Conservation (phyloP, 2,113 vertebrate genomes). For the Sminthopsis crassicaudata region DNA sequence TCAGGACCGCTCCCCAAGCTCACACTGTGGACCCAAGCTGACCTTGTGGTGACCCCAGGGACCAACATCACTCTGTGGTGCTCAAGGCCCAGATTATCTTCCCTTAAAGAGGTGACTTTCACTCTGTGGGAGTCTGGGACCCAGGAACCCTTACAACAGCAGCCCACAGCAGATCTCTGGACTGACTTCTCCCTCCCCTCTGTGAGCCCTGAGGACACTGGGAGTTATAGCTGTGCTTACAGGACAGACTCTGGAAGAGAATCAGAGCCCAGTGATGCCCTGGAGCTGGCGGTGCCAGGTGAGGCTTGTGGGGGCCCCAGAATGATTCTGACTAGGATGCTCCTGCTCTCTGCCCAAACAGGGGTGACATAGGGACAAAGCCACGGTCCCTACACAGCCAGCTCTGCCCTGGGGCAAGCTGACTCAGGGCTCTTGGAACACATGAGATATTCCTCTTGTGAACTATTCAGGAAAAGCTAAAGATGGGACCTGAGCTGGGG, state of each 20-base stretch:
- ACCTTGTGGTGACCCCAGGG: background rate
- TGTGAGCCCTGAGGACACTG: background rate
- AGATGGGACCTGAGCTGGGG: too few species aligned
- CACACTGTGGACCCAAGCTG: background rate
- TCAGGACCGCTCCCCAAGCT: background rate
- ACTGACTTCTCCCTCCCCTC: background rate
- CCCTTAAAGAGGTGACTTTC: background rate
- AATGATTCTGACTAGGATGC: too few species aligned
- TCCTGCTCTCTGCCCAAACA: too few species aligned
- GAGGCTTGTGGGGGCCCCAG: too few species aligned
- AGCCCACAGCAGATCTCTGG: background rate
- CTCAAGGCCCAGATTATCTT: background rate
- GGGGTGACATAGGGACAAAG: too few species aligned
- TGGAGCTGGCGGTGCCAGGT: background rate
- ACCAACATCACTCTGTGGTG: background rate
- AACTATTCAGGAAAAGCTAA: too few species aligned
- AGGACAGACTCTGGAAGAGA: accelerated
- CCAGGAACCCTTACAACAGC: background rate
- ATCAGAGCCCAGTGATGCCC: background rate
- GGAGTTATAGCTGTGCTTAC: background rate
- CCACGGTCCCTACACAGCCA: too few species aligned
- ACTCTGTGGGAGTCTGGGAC: background rate
- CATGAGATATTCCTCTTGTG: too few species aligned
- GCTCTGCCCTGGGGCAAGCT: too few species aligned
- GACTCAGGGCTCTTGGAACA: too few species aligned